Conservation (phyloP, 2,888 invertebrate genomes). For the Cryptus viduatorius region DNA sequence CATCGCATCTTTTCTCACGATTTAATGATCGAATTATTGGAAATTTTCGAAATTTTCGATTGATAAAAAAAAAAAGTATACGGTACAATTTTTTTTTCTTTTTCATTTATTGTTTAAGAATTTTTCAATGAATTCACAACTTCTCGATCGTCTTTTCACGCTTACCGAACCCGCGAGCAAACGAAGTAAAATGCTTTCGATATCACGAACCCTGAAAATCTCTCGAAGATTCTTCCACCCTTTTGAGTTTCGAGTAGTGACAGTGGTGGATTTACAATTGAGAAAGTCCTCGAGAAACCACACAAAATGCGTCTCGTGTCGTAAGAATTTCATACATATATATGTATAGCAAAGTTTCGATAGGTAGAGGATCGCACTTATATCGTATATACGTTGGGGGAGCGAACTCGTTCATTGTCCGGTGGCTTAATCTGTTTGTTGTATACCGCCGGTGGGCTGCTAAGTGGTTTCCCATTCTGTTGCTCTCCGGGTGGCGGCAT, state of each 20-base stretch:
- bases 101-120: too few species aligned
- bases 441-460: conserved; percentile 82
- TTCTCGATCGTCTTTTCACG: neutral
- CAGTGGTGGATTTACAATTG: neutral
- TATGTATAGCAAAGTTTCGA: conserved; percentile 53
- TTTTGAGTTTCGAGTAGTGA: conserved; percentile 7
- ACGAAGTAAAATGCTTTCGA: neutral
- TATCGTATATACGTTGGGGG: conserved; percentile 42
- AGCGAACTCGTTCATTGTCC: conserved; percentile 78
- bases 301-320: conserved; percentile 7
- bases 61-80: too few species aligned
- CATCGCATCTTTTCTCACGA: conserved; percentile 5
- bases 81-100: too few species aligned
- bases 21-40: neutral
- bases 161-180: neutral
- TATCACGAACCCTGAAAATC: neutral
- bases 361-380: conserved; percentile 39
- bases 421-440: conserved; percentile 83
- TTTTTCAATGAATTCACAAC: too few species aligned
- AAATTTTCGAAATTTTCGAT: too few species aligned
- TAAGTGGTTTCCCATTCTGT: conserved; percentile 83
- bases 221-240: neutral
- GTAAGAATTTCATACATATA: conserved; percentile 6
- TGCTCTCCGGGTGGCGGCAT: conserved; percentile 61
- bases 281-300: conserved; percentile 9